Conservation (phyloP, 2,797 vertebrate species). For the Acanthurus tractus region DNA sequence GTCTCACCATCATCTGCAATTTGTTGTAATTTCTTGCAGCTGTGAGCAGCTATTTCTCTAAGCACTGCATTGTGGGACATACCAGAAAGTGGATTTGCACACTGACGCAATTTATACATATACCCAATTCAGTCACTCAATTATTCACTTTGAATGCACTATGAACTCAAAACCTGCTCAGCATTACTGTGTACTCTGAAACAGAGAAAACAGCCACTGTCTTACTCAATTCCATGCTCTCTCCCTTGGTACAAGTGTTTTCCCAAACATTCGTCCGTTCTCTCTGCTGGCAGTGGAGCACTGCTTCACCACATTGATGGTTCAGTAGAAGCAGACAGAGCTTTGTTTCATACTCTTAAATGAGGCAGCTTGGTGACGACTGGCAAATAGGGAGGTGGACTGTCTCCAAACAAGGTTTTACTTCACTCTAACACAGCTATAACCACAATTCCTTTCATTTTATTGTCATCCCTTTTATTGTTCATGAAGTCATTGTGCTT, state of each 20-base stretch:
- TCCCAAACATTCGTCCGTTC: slow-evolving; percentile 46
- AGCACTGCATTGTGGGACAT: neutral
- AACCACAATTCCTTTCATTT: slow-evolving; percentile 10
- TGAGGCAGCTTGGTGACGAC: slow-evolving; percentile 56
- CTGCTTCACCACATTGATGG: slow-evolving; percentile 64
- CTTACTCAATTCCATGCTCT: slow-evolving; percentile 7
- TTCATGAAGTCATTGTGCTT: neutral
- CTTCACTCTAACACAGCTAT: slow-evolving; percentile 4
- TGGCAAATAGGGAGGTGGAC: slow-evolving; percentile 48
- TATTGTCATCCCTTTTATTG: slow-evolving; percentile 1
- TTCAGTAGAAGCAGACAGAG: slow-evolving; percentile 69
- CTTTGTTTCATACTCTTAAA: slow-evolving; percentile 70
- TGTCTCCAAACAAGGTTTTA: slow-evolving; percentile 41
- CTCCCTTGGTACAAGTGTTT: slow-evolving; percentile 31
- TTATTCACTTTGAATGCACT: neutral
- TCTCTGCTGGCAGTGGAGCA: slow-evolving; percentile 32
- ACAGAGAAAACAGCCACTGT: slow-evolving; percentile 16
- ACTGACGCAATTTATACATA: neutral
- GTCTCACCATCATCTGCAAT: slow-evolving; percentile 6
- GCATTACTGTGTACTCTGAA: neutral
- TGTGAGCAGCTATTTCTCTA: slow-evolving; percentile 7
- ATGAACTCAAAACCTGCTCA: neutral
- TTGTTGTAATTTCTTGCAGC: slow-evolving; percentile 29
- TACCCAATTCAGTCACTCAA: neutral
- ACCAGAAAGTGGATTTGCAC: slow-evolving; percentile 1